Base-by-base conservation (phyloP, 2,113 vertebrate genomes). In the Melanostigma gelatinosum region DNA sequence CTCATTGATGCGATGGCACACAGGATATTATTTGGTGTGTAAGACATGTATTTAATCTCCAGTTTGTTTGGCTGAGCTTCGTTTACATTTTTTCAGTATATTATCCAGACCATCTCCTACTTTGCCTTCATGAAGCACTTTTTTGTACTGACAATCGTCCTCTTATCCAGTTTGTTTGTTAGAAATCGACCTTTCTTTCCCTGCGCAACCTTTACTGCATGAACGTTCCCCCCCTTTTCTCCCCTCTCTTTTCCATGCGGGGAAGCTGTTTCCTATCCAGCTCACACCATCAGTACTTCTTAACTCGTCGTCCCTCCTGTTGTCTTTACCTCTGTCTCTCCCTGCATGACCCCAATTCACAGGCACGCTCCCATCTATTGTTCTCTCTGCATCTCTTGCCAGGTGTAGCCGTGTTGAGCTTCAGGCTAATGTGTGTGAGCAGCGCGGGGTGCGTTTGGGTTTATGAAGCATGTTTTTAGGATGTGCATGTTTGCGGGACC, bases 261-360 rank as follows among this genome's bases (percentile, higher is more conserved):
- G 27, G 44, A 77, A 68, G 80, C 61, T 34, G 44, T 52, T 24
- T 82, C 69, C 34, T 66, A 36, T 55, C 57, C 46, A 9, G 75
- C 77, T 85, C 77, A 64, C 85, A 77, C 84, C 87, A 84, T 85
- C 77, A 57, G 60, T 69, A 68, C 80, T 83, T 82, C 85, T 80
- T 85, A 89, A 85, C 80, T 87, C 18, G 32, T 75, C 88, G 83
- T 74, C 20, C 88, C 83, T 85, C 87, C 80, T 57, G 72, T 85
- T 84, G 86, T 89, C 81, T 87, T 83, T 91, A 86, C 88, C 81
- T 80, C 83, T 89, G 84, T 91, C 82, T 91, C 80, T 86, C 85
- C 88, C 87, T 77, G 75, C 75, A 58, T 91, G 91, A 90, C 88
- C 91, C 92, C 81, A 86, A 93, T 93, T 93, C 85, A 69, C 82